A percentile compares a stretch with the other conserved stretches of the same genome.
These are phyloP conservation scores for Euglossa dilemma DNA, from an alignment of 1,140 invertebrate species.

Conservation along the genomic window DNA sequence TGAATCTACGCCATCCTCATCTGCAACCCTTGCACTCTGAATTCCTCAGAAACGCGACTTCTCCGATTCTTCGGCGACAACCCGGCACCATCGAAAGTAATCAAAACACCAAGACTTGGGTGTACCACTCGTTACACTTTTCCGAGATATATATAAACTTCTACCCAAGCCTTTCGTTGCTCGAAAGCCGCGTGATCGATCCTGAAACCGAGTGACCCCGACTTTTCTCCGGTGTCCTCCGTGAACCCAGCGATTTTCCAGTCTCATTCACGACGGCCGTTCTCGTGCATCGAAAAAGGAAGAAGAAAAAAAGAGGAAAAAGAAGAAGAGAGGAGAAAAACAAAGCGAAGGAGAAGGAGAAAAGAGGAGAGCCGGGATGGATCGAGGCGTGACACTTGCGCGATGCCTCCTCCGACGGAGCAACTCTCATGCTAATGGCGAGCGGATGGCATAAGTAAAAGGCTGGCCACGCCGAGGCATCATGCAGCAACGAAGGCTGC, in stretches of 20 bases:
- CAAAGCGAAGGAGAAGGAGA: not conserved
- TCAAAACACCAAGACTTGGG: not conserved
- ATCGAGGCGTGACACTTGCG: slow-evolving; percentile 1
- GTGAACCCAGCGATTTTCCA: slow-evolving; percentile 33
- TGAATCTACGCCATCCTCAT: not conserved
- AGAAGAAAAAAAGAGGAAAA: not conserved
- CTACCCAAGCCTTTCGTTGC: not conserved
- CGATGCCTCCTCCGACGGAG: not conserved
- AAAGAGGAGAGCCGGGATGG: slow-evolving; percentile 1
- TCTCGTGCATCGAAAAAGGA: not conserved
- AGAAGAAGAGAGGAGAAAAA: not conserved
- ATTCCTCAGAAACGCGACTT: not conserved
- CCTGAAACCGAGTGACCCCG: slow-evolving; percentile 12
- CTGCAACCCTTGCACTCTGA: not conserved
- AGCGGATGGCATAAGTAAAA: slow-evolving; percentile 44
- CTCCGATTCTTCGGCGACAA: not conserved
- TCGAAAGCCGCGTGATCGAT: slow-evolving; percentile 16
- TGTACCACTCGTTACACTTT: not conserved
- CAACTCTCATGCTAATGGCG: slow-evolving; percentile 40
- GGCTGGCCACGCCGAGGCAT: slow-evolving; percentile 18
- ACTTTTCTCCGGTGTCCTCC: slow-evolving; percentile 24
- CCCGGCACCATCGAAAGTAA: not conserved
- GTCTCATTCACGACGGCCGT: slow-evolving; percentile 1
- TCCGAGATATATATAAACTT: not conserved
- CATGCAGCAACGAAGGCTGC: slow-evolving; percentile 9